A percentile compares a stretch with the other conserved stretches of the same genome.
These are phyloP conservation scores for Larimichthys crocea DNA, from an alignment of 2,113 vertebrate genomes.

Conservation along the genomic window DNA sequence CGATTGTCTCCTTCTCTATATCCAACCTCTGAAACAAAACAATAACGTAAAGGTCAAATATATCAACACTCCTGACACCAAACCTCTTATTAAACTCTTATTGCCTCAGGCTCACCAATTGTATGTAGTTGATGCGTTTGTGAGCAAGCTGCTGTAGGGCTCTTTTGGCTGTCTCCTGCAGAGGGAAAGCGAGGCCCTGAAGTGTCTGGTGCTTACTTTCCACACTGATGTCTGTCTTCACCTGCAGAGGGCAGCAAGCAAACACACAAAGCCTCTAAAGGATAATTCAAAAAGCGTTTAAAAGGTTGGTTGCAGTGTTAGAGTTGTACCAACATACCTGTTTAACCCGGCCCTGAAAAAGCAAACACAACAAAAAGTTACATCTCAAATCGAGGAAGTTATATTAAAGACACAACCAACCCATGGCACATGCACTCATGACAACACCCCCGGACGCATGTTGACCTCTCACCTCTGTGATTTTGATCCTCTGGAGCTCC, in stretches of 20 bases:
- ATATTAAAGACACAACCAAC: slow-evolving; percentile 7
- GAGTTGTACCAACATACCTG: slow-evolving; percentile 70
- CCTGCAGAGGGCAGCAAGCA: slow-evolving; percentile 84
- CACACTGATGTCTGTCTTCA: slow-evolving; percentile 93
- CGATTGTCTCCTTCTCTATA: slow-evolving; percentile 92
- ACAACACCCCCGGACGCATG: not conserved
- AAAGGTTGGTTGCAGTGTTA: not conserved
- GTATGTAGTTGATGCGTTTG: slow-evolving; percentile 93
- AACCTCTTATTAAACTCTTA: not conserved
- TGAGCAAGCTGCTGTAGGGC: slow-evolving; percentile 91
- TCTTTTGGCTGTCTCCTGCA: slow-evolving; percentile 89
- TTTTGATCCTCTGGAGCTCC: slow-evolving; percentile 96
- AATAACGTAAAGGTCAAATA: not conserved
- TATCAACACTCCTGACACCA: not conserved
- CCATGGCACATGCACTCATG: not conserved
- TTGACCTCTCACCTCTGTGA: slow-evolving; percentile 90
- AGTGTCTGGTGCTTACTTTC: slow-evolving; percentile 97
- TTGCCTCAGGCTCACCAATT: slow-evolving; percentile 87
- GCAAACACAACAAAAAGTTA: slow-evolving; percentile 43
- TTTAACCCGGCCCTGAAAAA: slow-evolving; percentile 80
- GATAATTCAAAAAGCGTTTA: not conserved
- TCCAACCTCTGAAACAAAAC: slow-evolving; percentile 88
- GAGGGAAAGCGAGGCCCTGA: slow-evolving; percentile 94
- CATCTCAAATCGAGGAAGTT: not conserved
- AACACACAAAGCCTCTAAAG: slow-evolving; percentile 26